phyloP scores from a whole-genome alignment of 2,113 vertebrate species.

The Onychostruthus taczanowskii region DNA sequence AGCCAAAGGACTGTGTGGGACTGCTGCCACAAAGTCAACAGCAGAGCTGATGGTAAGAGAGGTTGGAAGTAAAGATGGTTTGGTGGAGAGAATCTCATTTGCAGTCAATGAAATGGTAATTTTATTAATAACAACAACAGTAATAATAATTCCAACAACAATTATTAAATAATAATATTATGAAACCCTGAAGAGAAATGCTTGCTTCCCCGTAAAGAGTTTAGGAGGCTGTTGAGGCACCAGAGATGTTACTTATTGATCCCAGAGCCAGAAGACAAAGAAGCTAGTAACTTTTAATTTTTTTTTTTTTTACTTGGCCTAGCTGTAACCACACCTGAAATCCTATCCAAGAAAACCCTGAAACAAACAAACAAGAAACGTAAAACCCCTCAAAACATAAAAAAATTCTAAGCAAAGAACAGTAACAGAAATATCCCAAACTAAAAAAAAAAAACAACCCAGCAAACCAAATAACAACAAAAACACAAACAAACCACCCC shows the following conservation, averaged over 20 bases:
- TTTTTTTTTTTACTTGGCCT: neutral
- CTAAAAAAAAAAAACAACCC: neutral
- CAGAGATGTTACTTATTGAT: neutral
- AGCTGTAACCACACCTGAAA: neutral
- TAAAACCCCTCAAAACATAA: neutral
- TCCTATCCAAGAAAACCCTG: neutral
- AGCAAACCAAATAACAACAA: neutral
- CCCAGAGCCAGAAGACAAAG: neutral
- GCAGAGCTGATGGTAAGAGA: slow-evolving; percentile 58
- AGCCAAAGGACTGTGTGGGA: neutral
- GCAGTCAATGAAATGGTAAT: neutral
- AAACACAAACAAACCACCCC: neutral
- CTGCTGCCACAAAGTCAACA: slow-evolving; percentile 50
- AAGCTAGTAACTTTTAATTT: neutral
- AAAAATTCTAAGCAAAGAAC: neutral
- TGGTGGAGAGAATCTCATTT: slow-evolving; percentile 23
- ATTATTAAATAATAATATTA: neutral
- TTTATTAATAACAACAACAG: neutral
- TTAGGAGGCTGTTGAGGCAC: neutral
- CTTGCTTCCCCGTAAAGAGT: neutral
- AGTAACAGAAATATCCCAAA: neutral
- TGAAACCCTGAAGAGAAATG: slow-evolving; percentile 7
- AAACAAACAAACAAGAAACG: neutral
- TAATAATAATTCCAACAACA: neutral
- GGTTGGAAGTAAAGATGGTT: neutral